These are phyloP conservation scores for Acrobasis consociella DNA, from an alignment of 2,888 invertebrate genomes.

Conservation along the genomic window DNA sequence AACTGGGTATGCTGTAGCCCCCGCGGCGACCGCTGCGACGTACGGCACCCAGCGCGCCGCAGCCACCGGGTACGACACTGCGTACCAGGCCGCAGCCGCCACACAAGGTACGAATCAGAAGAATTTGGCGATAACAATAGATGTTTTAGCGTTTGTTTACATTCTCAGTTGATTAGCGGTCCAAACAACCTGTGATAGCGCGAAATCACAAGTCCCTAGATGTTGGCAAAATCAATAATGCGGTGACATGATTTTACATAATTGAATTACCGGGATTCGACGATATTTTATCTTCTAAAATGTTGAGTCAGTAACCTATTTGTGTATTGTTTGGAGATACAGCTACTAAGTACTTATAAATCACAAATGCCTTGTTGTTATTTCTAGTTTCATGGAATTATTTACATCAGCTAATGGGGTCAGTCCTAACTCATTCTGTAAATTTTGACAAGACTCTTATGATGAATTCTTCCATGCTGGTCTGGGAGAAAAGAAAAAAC, in stretches of 20 bases:
- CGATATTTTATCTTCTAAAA: neutral
- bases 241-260: constrained; percentile 35
- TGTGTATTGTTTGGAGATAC: too few species aligned
- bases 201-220: neutral
- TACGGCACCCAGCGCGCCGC: constrained; percentile 92
- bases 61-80: constrained; percentile 91
- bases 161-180: constrained; percentile 18
- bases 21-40: constrained; percentile 91
- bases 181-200: neutral
- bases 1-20: constrained; percentile 92
- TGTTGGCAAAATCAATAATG: constrained; percentile 38
- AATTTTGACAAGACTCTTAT: too few species aligned
- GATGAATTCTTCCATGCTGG: too few species aligned
- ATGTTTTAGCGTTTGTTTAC: constrained; percentile 31
- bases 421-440: too few species aligned
- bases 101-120: constrained; percentile 86
- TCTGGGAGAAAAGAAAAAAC: too few species aligned
- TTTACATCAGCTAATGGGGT: too few species aligned
- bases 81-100: constrained; percentile 91
- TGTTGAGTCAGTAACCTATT: too few species aligned
- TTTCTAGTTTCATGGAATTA: too few species aligned
- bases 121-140: constrained; percentile 43
- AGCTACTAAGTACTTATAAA: too few species aligned
- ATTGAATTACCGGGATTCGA: constrained; percentile 30
- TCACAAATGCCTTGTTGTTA: too few species aligned